Evolutionary conservation across 2,797 vertebrate genomes (phyloP).

Genomic region (Alauda arvensis): DNA sequence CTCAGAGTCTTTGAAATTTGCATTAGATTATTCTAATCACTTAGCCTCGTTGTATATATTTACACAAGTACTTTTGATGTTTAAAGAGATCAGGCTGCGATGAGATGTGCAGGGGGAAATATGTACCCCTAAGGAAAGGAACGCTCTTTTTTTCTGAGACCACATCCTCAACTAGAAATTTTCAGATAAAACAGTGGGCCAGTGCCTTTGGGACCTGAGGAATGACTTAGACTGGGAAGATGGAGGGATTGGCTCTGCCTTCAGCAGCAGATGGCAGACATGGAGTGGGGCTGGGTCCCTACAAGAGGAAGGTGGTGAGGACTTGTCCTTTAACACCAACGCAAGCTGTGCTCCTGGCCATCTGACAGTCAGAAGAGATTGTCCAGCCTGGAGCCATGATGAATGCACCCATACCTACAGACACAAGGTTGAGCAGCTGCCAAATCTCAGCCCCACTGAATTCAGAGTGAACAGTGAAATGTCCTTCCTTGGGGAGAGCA

Average conservation of each 20-base stretch:
- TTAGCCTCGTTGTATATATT: constrained; percentile 51
- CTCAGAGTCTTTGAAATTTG: constrained; percentile 45
- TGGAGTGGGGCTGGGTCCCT: accelerated
- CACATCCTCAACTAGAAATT: neutral
- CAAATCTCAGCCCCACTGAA: neutral
- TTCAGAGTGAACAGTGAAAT: neutral
- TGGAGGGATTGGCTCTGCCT: neutral
- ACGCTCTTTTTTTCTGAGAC: neutral
- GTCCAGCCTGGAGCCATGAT: neutral
- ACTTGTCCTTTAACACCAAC: accelerated
- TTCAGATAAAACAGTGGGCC: neutral
- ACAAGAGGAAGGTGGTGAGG: accelerated
- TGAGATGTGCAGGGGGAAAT: constrained; percentile 6
- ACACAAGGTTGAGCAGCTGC: neutral
- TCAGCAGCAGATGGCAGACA: neutral
- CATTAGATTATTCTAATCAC: constrained; percentile 53
- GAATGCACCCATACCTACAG: neutral
- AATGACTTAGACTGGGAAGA: neutral
- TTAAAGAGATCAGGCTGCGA: constrained; percentile 5
- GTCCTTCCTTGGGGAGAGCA: neutral
- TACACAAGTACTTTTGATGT: constrained; percentile 40
- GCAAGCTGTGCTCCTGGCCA: neutral
- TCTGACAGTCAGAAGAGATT: neutral
- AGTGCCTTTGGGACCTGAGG: neutral
- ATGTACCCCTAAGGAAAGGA: constrained; percentile 9